Base-by-base conservation (phyloP, 2,888 invertebrate genomes). In the Neocrepidodera transversa region DNA sequence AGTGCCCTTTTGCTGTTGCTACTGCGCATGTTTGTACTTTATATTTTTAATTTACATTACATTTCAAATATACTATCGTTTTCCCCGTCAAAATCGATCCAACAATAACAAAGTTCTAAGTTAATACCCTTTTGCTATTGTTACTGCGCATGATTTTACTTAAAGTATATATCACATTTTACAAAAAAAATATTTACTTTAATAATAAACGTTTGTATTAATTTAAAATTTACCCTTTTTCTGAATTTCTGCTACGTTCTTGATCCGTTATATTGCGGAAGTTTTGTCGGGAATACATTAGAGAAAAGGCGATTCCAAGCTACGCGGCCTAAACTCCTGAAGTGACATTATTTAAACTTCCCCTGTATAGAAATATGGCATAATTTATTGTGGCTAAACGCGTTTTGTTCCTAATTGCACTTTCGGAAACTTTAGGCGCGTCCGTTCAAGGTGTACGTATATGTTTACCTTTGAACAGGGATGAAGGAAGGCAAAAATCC, bases 261-360 rank as follows among this genome's bases (percentile, higher is more conserved):
- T 30, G 30, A 2, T n/a, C n/a, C 30, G 38, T 38, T 38, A 38
- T 38, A 38, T 38, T 38, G 17, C 13, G 8, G 17, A 38, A 38
- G 38, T 38, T 38, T 38, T 17, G 38, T 38, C 10, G 8, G 8
- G 38, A 38, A 38, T 38, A 38, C 17, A 38, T 38, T 38, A 38
- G 13, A 5, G 38, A 38, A 38, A 17, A 38, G 17, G 38, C 17
- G 38, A 38, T 38, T 38, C 38, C 38, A 17, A n/a, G 38, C 5
- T 5, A 8, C 13, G 13, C 17, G 35, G 14, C 30, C n/a, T n/a
- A n/a, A n/a, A n/a, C n/a, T n/a, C 45, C 59, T 48, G 71, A 72
- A 73, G 74, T 73, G 75, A 74, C 76, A 75, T 76, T 76, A 76
- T 75, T 76, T 75, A 75, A 76, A 75, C 68, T 75, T 75, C 72